Conservation (phyloP, 2,113 vertebrate species). For the Scomber scombrus region DNA sequence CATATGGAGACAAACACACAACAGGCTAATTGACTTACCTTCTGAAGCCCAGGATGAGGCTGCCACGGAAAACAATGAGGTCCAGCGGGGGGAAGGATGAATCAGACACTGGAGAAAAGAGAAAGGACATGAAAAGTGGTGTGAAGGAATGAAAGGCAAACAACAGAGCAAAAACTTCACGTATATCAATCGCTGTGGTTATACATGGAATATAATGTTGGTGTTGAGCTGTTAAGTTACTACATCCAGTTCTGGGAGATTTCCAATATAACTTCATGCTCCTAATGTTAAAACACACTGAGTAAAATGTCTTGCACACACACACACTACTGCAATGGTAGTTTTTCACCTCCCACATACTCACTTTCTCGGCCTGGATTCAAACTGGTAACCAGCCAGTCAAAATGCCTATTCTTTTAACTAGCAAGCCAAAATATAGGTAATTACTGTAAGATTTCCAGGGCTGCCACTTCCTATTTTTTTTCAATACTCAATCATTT, state of each 20-base stretch:
- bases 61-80: slow-evolving; percentile 75
- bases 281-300: not conserved
- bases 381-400: not conserved
- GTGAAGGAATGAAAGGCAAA: not conserved
- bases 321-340: too few species aligned
- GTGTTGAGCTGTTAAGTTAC: not conserved
- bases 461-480: not conserved
- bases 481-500: not conserved
- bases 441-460: not conserved
- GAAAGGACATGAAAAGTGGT: slow-evolving; percentile 6
- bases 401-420: not conserved
- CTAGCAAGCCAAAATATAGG: not conserved
- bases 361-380: not conserved
- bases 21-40: slow-evolving; percentile 89
- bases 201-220: not conserved
- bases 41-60: slow-evolving; percentile 87
- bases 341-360: not conserved
- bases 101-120: slow-evolving; percentile 86
- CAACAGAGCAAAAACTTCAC: not conserved
- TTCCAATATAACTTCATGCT: not conserved
- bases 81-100: slow-evolving; percentile 78
- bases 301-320: not conserved
- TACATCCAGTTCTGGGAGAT: not conserved
- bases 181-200: not conserved
- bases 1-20: not conserved